Evolutionary conservation across 2,113 vertebrate genomes (phyloP).

Genomic region (Microcebus lehilahytsara): DNA sequence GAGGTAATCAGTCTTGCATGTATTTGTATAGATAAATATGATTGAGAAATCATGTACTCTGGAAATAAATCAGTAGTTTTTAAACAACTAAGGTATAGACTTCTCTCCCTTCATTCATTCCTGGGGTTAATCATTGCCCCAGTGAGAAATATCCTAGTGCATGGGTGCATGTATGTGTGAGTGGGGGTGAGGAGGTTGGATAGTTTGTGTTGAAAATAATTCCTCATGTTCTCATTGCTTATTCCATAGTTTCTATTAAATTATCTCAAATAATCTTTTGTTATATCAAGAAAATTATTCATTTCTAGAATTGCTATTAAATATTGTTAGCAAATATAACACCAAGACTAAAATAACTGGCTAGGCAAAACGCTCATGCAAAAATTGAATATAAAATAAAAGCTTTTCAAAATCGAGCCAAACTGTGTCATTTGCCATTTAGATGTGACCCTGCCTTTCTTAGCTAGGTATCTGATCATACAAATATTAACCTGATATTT

Average conservation of each 20-base stretch:
- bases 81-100: background rate
- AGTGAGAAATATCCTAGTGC: background rate
- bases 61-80: background rate
- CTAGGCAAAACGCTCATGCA: background rate
- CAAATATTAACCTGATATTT: background rate
- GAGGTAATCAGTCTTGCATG: background rate
- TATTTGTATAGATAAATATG: background rate
- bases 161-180: accelerated
- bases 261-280: background rate
- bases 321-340: background rate
- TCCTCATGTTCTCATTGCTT: background rate
- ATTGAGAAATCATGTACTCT: background rate
- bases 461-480: background rate
- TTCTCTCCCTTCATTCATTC: background rate
- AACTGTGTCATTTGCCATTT: background rate
- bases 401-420: background rate
- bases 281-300: background rate
- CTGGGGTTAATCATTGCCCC: background rate
- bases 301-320: background rate
- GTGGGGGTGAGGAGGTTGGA: accelerated
- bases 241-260: background rate
- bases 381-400: background rate
- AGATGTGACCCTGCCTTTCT: background rate
- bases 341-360: background rate
- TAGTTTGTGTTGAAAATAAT: background rate